Percentiles rank a stretch among this genome's conserved stretches.
Conservation (phyloP, 2,888 invertebrate species). For the Agapostemon virescens region DNA sequence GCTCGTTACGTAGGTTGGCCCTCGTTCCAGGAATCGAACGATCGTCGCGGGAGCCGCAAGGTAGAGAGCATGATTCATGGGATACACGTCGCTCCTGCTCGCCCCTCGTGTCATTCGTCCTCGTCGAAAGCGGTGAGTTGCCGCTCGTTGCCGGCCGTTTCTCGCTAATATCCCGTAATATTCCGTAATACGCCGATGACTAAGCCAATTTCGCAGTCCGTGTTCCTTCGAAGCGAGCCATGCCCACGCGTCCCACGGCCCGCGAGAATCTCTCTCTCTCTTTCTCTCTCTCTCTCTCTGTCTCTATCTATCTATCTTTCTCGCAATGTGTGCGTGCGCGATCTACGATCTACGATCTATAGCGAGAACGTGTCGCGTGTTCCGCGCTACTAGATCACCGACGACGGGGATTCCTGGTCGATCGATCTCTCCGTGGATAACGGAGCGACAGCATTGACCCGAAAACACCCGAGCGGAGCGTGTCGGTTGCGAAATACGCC, state of each 20-base stretch:
- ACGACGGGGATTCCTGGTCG: slow-evolving; percentile 19
- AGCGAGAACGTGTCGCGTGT: slow-evolving; percentile 25
- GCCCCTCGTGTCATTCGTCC: slow-evolving; percentile 30
- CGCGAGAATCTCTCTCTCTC: slow-evolving; percentile 4
- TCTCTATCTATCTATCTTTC: no score
- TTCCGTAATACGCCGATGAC: slow-evolving; percentile 69
- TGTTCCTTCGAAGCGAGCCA: slow-evolving; percentile 29
- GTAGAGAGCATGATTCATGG: slow-evolving; percentile 71
- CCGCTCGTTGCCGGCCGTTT: slow-evolving; percentile 37
- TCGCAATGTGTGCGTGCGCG: not conserved
- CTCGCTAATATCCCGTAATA: slow-evolving; percentile 66
- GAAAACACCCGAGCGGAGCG: not conserved
- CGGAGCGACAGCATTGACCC: slow-evolving; percentile 1
- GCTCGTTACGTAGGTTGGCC: not conserved
- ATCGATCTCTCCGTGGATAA: slow-evolving; percentile 8
- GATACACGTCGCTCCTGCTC: slow-evolving; percentile 43
- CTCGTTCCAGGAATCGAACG: slow-evolving; percentile 66
- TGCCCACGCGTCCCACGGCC: slow-evolving; percentile 24
- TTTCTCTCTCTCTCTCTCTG: not conserved
- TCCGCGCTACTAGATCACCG: not conserved
- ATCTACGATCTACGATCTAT: not conserved
- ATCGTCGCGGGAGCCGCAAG: slow-evolving; percentile 57
- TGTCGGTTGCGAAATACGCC: not conserved
- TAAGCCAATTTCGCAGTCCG: slow-evolving; percentile 69
- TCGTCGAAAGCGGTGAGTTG: slow-evolving; percentile 40